phyloP scores from a whole-genome alignment of 2,888 invertebrate genomes.

The Morpho achilles region DNA sequence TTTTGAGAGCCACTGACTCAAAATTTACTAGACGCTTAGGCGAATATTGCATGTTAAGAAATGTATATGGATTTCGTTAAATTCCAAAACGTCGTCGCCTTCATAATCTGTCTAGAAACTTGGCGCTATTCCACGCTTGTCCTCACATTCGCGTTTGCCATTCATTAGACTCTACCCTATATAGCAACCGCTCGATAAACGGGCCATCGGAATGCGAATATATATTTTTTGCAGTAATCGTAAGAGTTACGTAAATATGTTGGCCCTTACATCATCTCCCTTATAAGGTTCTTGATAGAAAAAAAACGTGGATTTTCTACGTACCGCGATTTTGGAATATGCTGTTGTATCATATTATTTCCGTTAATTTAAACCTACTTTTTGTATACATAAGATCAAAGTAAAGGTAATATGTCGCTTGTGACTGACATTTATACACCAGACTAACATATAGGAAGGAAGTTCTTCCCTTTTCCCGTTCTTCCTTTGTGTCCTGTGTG shows the following conservation, averaged over 20 bases:
- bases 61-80: not conserved
- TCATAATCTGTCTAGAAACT: constrained; percentile 10
- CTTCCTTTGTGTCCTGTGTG: too few species aligned
- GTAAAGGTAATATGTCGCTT: too few species aligned
- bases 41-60: not conserved
- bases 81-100: constrained; percentile 3
- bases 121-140: constrained; percentile 16
- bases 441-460: too few species aligned
- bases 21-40: too few species aligned
- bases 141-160: constrained; percentile 50
- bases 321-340: not conserved
- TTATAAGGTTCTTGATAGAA: not conserved
- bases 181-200: constrained; percentile 57
- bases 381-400: too few species aligned
- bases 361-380: too few species aligned
- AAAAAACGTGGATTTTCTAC: not conserved
- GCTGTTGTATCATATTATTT: too few species aligned
- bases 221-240: constrained; percentile 42
- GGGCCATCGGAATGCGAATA: constrained; percentile 45
- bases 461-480: too few species aligned
- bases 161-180: constrained; percentile 64
- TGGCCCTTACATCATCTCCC: constrained; percentile 7
- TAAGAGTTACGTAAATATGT: constrained; percentile 48
- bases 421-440: too few species aligned
- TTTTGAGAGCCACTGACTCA: too few species aligned